Evolutionary conservation across 2,113 vertebrate species (phyloP).

Genomic region (Prolemur simus): DNA sequence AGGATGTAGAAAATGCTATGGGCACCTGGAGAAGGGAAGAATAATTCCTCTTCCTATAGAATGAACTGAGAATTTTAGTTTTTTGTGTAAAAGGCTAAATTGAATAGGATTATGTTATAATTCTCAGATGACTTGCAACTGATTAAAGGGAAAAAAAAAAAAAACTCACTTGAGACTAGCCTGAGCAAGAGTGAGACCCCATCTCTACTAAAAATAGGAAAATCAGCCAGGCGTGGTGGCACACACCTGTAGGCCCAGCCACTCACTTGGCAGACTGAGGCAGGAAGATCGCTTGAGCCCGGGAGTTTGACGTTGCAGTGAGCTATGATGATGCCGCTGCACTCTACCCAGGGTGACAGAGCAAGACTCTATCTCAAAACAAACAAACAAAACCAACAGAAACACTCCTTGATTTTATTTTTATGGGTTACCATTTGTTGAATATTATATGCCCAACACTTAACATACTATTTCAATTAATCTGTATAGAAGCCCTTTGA

Average conservation of each 20-base stretch:
- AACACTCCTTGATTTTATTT: neutral
- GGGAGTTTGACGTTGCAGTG: no score
- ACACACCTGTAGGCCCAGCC: no score
- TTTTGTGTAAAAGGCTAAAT: neutral
- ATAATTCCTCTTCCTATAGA: neutral
- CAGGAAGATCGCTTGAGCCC: no score
- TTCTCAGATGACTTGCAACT: slow-evolving; percentile 21
- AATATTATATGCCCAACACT: neutral
- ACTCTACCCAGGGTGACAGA: no score
- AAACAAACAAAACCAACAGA: no score
- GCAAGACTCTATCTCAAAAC: no score
- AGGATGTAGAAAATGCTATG: neutral
- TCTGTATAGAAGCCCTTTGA: slow-evolving; percentile 8
- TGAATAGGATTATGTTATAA: slow-evolving; percentile 1
- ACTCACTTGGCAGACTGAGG: no score
- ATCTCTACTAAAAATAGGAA: no score
- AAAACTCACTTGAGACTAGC: no score
- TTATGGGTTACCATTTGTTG: slow-evolving; percentile 2
- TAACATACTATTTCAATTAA: neutral
- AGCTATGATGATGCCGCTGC: no score
- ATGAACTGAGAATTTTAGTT: neutral
- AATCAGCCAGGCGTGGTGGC: no score
- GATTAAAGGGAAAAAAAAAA: neutral
- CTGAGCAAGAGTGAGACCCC: no score
- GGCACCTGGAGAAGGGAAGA: neutral